Conservation (phyloP, 1,140 invertebrate genomes). For the Drosophila sucinea region DNA sequence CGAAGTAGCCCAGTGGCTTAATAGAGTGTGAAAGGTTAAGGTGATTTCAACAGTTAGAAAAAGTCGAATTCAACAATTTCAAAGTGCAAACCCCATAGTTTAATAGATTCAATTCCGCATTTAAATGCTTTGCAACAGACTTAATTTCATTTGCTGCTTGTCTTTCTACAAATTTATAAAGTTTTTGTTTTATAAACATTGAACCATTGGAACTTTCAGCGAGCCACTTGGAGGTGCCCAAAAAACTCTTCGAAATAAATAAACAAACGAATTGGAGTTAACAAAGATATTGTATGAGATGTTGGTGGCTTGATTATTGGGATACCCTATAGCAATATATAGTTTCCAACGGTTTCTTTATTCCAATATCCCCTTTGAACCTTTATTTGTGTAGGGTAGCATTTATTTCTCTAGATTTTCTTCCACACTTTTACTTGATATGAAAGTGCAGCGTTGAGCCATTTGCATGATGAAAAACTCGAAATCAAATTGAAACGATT, state of each 20-base stretch:
- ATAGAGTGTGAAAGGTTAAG: slow-evolving; percentile 62
- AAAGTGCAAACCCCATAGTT: slow-evolving; percentile 5
- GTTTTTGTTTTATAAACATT: slow-evolving; percentile 32
- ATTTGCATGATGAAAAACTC: slow-evolving; percentile 21
- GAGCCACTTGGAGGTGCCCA: slow-evolving; percentile 25
- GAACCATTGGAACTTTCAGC: slow-evolving; percentile 33
- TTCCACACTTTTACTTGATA: slow-evolving; percentile 19
- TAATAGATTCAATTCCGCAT: background rate
- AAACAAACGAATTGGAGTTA: slow-evolving; percentile 31
- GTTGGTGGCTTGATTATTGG: no score
- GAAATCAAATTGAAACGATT: slow-evolving; percentile 30
- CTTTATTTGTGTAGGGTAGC: background rate
- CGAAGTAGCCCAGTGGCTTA: slow-evolving; percentile 20
- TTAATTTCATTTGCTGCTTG: background rate
- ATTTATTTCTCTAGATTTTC: slow-evolving; percentile 11
- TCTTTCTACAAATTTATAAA: background rate
- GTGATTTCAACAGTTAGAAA: slow-evolving; percentile 25
- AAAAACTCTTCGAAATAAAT: slow-evolving; percentile 21
- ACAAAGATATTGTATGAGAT: background rate
- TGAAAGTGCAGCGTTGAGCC: slow-evolving; percentile 30
- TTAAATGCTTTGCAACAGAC: no score
- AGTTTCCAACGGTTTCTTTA: no score
- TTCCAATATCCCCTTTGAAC: no score
- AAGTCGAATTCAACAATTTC: slow-evolving; percentile 5
- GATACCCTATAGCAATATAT: no score